Base-by-base conservation (phyloP, 2,113 vertebrate species). In the Panthera uncia region DNA sequence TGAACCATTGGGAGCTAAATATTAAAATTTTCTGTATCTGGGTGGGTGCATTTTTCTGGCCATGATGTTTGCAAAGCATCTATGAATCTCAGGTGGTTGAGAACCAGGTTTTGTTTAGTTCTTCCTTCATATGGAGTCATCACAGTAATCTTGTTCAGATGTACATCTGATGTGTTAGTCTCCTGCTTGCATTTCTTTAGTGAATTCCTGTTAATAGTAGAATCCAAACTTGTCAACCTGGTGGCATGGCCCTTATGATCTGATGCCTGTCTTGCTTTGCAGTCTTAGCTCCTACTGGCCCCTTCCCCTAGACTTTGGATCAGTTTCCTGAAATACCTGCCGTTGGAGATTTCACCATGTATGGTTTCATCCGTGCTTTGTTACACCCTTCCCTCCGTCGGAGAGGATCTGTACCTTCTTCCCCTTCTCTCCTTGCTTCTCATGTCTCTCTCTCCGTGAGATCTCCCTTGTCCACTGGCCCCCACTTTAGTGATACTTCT, bases 1-100 rank as follows among this genome's bases (percentile, higher is more conserved):
- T 23, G 36, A 14, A 3, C 48, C 50, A 21, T 89, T 78, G 89
- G n/a, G 19, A 89, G 55, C 95, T 69, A 86, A 94, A 55, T 83
- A 94, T 31, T 84, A 36, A 82, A 21, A 33, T 38, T 79, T 66
- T 50, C 0, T 36, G 7, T 65, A 8, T 69, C 29, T 78, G n/a
- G 50, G 18, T 79, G 29, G 41, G 5, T 81, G 1, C 5, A 15
- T 61, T 89, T 84, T 93, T 71, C 23, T 92, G 52, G 18, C 61
- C 45, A 50, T 55, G 45, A 31, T 86, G 12, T 78, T 95, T 31
- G 94, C 48, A 31, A 36, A 55, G 61, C 3, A 52, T 78, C 27
- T 57, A 1, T 88, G 89, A 89, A 31, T 86, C 57, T 38, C 21
- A 13, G 4, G 36, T 74, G 76, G 10, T 86, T 81, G 45, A 74